These are phyloP conservation scores for Alloscopus bannaensis DNA, from an alignment of 2,888 invertebrate genomes.

Conservation along the genomic window DNA sequence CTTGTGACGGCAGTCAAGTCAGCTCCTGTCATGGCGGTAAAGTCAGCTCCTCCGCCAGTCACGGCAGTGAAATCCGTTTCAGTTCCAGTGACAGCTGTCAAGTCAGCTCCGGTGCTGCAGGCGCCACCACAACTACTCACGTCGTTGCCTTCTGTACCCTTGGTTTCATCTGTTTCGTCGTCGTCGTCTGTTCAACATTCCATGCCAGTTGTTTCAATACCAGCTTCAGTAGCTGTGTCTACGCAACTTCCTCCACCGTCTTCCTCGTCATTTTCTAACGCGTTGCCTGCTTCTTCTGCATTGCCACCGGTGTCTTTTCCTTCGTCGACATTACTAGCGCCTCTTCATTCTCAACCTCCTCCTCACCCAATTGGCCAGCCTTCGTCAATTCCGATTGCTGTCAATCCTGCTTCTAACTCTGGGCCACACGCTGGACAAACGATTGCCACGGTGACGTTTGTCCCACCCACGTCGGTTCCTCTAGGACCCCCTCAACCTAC, in stretches of 20 bases:
- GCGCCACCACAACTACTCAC: neutral
- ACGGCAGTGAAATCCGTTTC: slow-evolving; percentile 38
- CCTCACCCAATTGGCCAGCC: slow-evolving; percentile 1
- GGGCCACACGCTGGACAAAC: no score
- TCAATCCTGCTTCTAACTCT: no score
- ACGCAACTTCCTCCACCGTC: neutral
- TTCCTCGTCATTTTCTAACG: no score
- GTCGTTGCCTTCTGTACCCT: no score
- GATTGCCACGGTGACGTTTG: slow-evolving; percentile 1
- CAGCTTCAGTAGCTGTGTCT: slow-evolving; percentile 2
- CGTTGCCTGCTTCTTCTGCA: no score
- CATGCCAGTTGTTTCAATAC: neutral
- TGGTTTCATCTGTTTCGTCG: neutral
- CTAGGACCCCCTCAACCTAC: neutral
- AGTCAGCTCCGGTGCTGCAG: slow-evolving; percentile 9
- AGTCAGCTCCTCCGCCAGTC: neutral
- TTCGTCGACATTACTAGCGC: slow-evolving; percentile 3
- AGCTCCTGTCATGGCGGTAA: no score
- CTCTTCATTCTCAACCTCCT: slow-evolving; percentile 1
- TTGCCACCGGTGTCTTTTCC: no score
- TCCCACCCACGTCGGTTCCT: neutral
- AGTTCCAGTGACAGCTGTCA: slow-evolving; percentile 11
- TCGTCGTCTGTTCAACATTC: neutral
- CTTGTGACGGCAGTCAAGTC: no score
- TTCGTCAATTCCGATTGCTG: neutral